Evolutionary conservation across 2,113 vertebrate genomes (phyloP).

Genomic region (cattle (Bos taurus)): ARS-UCD2.0 NC_037330.1:89343501-89344000

Average conservation of each 20-base stretch:
- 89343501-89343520: rapidly evolving
- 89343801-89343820: rapidly evolving
- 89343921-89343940: neutral
- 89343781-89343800: neutral
- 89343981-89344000: neutral
- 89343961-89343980: neutral
- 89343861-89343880: neutral
- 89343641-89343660: neutral
- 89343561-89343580: neutral
- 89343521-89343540: neutral
- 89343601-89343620: neutral
- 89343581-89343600: neutral
- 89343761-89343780: neutral
- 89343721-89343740: neutral
- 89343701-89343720: neutral
- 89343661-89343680: neutral
- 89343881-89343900: neutral
- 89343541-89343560: neutral
- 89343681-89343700: neutral
- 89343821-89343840: neutral
- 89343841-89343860: neutral
- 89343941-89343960: neutral
- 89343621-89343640: neutral
- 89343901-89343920: neutral
- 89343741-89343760: neutral